Conservation (phyloP, 2,797 vertebrate species). For the Poeciliopsis paucimaculata region DNA sequence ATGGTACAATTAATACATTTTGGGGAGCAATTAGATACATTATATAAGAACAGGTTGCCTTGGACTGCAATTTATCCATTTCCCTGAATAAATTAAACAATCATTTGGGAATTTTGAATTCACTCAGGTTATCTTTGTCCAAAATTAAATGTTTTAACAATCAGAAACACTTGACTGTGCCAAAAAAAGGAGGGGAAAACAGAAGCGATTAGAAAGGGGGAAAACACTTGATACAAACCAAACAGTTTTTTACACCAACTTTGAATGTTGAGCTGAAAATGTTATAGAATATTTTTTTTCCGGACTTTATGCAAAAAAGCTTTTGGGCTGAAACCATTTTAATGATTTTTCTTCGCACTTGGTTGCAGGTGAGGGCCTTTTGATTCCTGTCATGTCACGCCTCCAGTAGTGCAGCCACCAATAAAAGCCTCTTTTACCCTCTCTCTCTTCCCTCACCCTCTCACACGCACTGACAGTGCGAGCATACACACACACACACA, state of each 20-base stretch:
- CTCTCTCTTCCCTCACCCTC: constrained; percentile 32
- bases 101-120: neutral
- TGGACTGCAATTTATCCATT: neutral
- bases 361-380: constrained; percentile 88
- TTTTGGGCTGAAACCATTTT: constrained; percentile 90
- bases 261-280: constrained; percentile 59
- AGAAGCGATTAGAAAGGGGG: too few species aligned
- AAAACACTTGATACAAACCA: constrained; percentile 31
- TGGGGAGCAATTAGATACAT: neutral
- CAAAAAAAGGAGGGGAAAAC: neutral
- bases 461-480: constrained; percentile 19
- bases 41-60: neutral
- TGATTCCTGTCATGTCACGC: constrained; percentile 87
- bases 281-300: constrained; percentile 43
- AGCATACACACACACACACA: constrained; percentile 15
- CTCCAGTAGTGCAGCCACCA: constrained; percentile 73
- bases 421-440: constrained; percentile 57
- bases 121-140: neutral
- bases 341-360: constrained; percentile 86
- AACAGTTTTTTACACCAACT: constrained; percentile 52
- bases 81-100: neutral
- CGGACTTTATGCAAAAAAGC: constrained; percentile 76
- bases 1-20: neutral
- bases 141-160: neutral
- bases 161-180: neutral